Evolutionary conservation across 2,113 vertebrate genomes (phyloP).

Genomic region (Archilochus colubris): DNA sequence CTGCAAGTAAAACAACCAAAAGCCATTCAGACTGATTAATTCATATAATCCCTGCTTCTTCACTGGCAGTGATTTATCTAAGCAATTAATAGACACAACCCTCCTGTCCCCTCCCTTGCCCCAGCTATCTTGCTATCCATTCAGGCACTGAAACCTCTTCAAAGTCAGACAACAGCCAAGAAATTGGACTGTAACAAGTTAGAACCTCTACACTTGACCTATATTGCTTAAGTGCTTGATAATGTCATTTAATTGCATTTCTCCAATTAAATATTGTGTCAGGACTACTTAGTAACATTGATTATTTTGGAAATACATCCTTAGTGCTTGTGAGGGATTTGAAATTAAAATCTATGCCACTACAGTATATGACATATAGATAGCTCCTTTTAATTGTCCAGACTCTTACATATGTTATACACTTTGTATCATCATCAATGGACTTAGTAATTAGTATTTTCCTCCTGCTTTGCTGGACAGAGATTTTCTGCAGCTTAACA

Average conservation of each 20-base stretch:
- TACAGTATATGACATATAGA: neutral
- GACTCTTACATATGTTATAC: neutral
- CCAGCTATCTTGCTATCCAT: neutral
- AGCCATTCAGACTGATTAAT: neutral
- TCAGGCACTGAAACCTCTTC: neutral
- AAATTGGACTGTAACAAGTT: neutral
- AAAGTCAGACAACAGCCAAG: neutral
- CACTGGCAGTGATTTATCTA: neutral
- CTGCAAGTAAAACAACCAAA: neutral
- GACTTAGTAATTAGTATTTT: neutral
- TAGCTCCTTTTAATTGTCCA: neutral
- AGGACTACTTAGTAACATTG: neutral
- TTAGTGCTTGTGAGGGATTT: neutral
- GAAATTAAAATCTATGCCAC: neutral
- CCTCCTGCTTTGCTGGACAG: neutral
- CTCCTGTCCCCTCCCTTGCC: neutral
- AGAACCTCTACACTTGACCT: neutral
- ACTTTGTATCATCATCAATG: neutral
- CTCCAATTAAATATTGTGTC: neutral
- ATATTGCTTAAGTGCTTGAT: neutral
- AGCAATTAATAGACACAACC: neutral
- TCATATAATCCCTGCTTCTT: fast-evolving
- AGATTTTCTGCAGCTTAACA: neutral
- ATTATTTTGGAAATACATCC: neutral
- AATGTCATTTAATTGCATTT: conserved; percentile 11